A percentile compares a stretch with the other conserved stretches of the same genome.
Evolutionary conservation across 2,797 vertebrate genomes (phyloP).

Genomic region (Botia almorhae): DNA sequence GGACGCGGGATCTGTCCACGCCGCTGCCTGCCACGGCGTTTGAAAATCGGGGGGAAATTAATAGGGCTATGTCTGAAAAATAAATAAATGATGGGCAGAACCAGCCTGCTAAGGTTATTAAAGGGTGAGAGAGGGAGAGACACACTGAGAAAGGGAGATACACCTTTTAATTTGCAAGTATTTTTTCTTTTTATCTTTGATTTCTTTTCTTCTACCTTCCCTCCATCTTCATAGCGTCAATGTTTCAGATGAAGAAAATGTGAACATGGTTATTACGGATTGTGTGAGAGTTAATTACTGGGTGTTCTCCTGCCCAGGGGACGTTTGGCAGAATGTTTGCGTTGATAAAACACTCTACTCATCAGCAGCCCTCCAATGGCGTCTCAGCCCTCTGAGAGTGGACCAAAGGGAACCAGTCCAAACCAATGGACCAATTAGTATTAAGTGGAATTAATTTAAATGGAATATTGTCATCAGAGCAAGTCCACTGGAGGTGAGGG

Average conservation of each 20-base stretch:
- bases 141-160: slow-evolving; percentile 60
- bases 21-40: slow-evolving; percentile 73
- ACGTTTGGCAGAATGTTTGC: slow-evolving; percentile 77
- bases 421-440: slow-evolving; percentile 82
- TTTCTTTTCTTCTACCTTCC: slow-evolving; percentile 47
- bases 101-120: slow-evolving; percentile 83
- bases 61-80: slow-evolving; percentile 86
- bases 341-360: slow-evolving; percentile 81
- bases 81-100: slow-evolving; percentile 86
- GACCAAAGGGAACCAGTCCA: slow-evolving; percentile 77
- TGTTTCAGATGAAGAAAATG: slow-evolving; percentile 70
- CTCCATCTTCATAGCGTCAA: slow-evolving; percentile 60
- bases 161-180: slow-evolving; percentile 75
- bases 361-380: slow-evolving; percentile 77
- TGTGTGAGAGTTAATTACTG: slow-evolving; percentile 86
- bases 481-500: slow-evolving; percentile 82
- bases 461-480: slow-evolving; percentile 78
- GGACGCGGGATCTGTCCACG: slow-evolving; percentile 80
- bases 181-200: slow-evolving; percentile 50
- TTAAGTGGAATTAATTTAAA: slow-evolving; percentile 85
- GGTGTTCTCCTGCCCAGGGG: slow-evolving; percentile 73
- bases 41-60: slow-evolving; percentile 81
- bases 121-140: slow-evolving; percentile 63
- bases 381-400: slow-evolving; percentile 73
- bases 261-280: slow-evolving; percentile 88